phyloP scores from a whole-genome alignment of 2,797 vertebrate species.

The Clarias pachynema region DNA sequence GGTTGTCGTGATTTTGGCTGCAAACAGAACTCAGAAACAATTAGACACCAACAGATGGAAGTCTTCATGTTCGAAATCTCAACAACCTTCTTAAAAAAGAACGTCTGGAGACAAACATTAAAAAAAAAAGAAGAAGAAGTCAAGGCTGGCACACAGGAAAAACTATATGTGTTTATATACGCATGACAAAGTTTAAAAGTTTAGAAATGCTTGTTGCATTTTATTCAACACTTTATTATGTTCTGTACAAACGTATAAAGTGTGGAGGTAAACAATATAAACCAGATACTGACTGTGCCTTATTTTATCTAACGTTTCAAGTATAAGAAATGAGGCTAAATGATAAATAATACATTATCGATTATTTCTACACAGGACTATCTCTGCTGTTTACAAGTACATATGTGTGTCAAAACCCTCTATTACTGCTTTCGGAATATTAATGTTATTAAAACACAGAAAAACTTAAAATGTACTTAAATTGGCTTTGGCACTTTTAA shows the following conservation, averaged over 20 bases:
- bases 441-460: neutral
- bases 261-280: neutral
- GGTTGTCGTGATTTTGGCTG: constrained; percentile 67
- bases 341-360: neutral
- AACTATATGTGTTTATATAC: neutral
- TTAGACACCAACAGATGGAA: constrained; percentile 64
- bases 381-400: neutral
- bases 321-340: neutral
- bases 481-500: neutral
- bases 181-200: neutral
- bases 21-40: constrained; percentile 65
- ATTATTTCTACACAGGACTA: neutral
- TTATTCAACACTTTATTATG: neutral
- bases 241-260: neutral
- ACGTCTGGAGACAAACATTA: neutral
- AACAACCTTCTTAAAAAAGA: constrained; percentile 11
- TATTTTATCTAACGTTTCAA: neutral
- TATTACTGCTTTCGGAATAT: neutral
- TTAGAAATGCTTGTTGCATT: neutral
- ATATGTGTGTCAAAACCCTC: neutral
- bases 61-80: constrained; percentile 51
- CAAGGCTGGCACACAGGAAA: neutral
- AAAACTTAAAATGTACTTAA: neutral
- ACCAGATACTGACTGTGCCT: neutral
- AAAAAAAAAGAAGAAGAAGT: neutral